Base-by-base conservation (phyloP, 2,797 vertebrate species). In the Notolabrus celidotus region DNA sequence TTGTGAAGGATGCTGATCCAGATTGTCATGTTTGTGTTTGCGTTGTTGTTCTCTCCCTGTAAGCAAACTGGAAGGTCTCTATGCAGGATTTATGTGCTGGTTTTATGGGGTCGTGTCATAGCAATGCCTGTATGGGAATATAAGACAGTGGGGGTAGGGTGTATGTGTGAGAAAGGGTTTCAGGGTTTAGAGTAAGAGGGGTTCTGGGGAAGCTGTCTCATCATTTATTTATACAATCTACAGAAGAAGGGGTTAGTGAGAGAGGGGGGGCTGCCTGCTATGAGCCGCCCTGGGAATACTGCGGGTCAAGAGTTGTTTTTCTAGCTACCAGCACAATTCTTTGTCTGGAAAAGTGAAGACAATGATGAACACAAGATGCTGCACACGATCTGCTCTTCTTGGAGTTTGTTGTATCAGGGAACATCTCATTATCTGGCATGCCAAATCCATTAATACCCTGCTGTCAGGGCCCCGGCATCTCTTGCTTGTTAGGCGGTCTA, bases 211-310 rank as follows among this genome's bases (percentile, higher is more conserved):
- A 86, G 86, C 86, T 84, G 69, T 68, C 83, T 93, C 88, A 92
- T 93, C 81, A 92, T 91, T 92, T 90, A 93, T 93, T 92, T 84
- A 92, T 92, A 85, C 79, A 78, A 85, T 90, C 89, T 90, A 91
- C 84, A 89, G 88, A 92, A 83, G 88, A 90, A 46, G 87, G 86
- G 85, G 85, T 88, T 86, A 83, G 78, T 43, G 49, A 51, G 75
- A 59, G 76, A 47, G 79, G 75, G 29, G 67, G 71, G 72, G 67
- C 67, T 82, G 78, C 60, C 77, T 82, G 62, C 83, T 69, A 75
- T 70, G 43, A 75, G 77, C 58, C 19, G 33, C 71, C 82, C 68
- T 60, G 88, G 88, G 90, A 92, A 84, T 89, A 78, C 82, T 83
- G 70, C 53, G 76, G 88, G 90, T 90, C 92, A 93, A 88, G 79